These are phyloP conservation scores for Ceyx melanurus DNA, from an alignment of 2,113 vertebrate species.

Conservation along the genomic window DNA sequence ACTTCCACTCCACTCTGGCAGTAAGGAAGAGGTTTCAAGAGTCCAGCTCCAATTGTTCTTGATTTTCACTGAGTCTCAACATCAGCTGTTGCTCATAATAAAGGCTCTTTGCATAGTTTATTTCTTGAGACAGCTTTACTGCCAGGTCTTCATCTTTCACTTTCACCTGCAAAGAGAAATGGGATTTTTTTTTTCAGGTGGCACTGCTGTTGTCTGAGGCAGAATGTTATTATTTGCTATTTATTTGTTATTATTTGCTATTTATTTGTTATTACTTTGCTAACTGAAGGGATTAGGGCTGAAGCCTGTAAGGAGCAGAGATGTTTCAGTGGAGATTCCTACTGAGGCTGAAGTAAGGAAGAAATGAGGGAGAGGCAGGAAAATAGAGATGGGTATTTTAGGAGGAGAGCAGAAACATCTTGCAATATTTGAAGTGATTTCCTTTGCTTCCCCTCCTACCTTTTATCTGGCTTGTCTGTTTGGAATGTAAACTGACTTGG, in stretches of 20 bases:
- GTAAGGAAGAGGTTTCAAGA: constrained; percentile 75
- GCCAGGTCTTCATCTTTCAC: constrained; percentile 92
- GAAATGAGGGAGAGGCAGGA: neutral
- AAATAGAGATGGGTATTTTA: neutral
- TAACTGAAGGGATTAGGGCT: neutral
- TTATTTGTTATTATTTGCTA: neutral
- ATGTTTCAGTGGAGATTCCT: neutral
- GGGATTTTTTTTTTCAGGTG: neutral
- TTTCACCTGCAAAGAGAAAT: constrained; percentile 82
- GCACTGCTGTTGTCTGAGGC: neutral
- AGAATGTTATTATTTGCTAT: neutral
- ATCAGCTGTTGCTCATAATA: constrained; percentile 98
- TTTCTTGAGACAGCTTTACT: constrained; percentile 93
- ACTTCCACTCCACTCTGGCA: neutral
- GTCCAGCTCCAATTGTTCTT: constrained; percentile 86
- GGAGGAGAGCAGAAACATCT: neutral
- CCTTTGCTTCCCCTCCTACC: neutral
- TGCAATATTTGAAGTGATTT: neutral
- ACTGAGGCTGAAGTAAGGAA: neutral
- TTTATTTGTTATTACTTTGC: neutral
- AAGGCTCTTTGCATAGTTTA: constrained; percentile 99
- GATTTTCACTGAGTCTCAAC: constrained; percentile 86
- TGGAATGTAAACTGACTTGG: constrained; percentile 34
- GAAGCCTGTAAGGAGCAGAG: neutral
- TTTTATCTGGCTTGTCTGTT: constrained; percentile 33